Evolutionary conservation across 2,888 invertebrate species (phyloP).

Genomic region (Monoplex corrugatus): DNA sequence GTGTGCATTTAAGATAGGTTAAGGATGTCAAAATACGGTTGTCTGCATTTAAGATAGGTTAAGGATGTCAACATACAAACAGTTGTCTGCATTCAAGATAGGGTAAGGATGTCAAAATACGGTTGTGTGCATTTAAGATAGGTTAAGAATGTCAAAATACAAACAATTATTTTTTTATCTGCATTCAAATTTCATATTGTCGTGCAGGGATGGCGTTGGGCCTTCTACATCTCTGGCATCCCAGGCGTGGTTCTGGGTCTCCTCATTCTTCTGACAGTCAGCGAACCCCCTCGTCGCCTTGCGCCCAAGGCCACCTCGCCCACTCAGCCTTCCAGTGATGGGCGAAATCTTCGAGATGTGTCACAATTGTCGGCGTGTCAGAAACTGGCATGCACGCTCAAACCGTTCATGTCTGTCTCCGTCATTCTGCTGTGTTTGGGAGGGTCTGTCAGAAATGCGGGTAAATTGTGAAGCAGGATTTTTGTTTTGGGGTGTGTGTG

Average conservation of each 20-base stretch:
- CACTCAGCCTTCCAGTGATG: neutral
- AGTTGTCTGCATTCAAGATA: too few species aligned
- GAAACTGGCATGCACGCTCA: conserved; percentile 57
- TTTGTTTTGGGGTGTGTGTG: neutral
- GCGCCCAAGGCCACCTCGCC: neutral
- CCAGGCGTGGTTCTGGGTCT: conserved; percentile 80
- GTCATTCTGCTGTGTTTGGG: conserved; percentile 79
- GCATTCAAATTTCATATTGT: neutral
- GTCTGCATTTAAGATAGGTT: too few species aligned
- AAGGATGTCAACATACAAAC: too few species aligned
- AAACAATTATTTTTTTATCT: too few species aligned
- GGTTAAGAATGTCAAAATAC: too few species aligned
- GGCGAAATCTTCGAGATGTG: neutral
- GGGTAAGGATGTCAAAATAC: too few species aligned
- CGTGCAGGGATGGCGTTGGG: conserved; percentile 82
- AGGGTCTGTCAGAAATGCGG: conserved; percentile 81
- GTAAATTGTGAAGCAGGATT: conserved; percentile 64
- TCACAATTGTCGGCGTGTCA: conserved; percentile 6
- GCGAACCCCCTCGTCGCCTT: conserved; percentile 75
- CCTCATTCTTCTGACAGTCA: conserved; percentile 78
- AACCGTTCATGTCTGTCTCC: conserved; percentile 77
- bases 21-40: too few species aligned
- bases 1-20: too few species aligned
- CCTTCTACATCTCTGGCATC: conserved; percentile 80
- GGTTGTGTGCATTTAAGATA: too few species aligned